These are phyloP conservation scores for Cordylochernes scorpioides DNA, from an alignment of 2,888 invertebrate species.

Conservation along the genomic window DNA sequence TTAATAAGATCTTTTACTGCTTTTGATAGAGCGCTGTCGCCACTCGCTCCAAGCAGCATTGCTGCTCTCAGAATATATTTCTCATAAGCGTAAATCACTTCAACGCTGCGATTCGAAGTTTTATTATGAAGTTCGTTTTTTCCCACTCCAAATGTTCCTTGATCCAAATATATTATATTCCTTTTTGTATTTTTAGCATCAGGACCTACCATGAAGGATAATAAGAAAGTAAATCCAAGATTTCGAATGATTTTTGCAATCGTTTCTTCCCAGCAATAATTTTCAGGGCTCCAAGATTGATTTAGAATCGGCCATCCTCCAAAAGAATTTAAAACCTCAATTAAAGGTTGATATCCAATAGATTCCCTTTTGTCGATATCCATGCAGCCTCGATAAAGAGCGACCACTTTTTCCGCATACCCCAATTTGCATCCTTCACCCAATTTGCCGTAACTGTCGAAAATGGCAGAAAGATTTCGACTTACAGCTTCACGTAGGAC, in stretches of 20 bases:
- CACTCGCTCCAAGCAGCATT: too few species aligned
- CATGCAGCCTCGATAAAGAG: conserved; percentile 3
- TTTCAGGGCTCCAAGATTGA: not conserved
- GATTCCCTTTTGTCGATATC: not conserved
- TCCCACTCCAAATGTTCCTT: too few species aligned
- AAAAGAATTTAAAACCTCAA: conserved; percentile 2
- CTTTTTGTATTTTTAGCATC: conserved; percentile 2
- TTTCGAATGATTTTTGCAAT: conserved; percentile 4
- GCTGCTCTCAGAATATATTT: too few species aligned
- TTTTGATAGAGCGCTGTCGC: too few species aligned
- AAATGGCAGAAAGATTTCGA: not conserved
- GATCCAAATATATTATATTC: conserved; percentile 4
- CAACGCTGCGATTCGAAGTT: too few species aligned
- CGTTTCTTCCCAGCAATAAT: conserved; percentile 3
- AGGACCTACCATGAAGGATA: not conserved
- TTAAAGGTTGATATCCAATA: conserved; percentile 1
- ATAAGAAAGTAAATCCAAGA: conserved; percentile 1
- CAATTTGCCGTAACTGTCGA: conserved; percentile 1
- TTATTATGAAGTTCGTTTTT: too few species aligned
- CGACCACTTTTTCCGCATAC: conserved; percentile 4
- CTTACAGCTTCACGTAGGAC: not conserved
- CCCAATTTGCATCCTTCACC: conserved; percentile 1
- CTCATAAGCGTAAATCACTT: too few species aligned
- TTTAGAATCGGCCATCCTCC: conserved; percentile 7
- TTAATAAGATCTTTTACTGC: too few species aligned